Evolutionary conservation across 2,113 vertebrate species (phyloP).

Genomic region (Etheostoma spectabile): DNA sequence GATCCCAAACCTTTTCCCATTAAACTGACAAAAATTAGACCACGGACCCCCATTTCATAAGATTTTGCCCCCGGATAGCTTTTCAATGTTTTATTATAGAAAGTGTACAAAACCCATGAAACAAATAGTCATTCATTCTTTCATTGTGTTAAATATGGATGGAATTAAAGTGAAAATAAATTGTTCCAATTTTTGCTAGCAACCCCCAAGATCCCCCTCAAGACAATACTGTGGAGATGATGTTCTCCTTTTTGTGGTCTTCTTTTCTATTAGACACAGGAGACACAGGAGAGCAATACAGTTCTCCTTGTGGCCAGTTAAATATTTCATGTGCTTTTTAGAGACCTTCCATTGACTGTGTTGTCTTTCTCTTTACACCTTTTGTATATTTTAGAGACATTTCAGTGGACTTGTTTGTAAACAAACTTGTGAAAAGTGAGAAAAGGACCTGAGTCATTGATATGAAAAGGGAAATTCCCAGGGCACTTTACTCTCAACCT

Average conservation of each 20-base stretch:
- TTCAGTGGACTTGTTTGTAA: neutral
- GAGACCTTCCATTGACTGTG: neutral
- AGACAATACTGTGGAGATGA: neutral
- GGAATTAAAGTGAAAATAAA: no score
- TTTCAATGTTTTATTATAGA: no score
- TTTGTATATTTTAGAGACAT: neutral
- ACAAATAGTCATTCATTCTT: no score
- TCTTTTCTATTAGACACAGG: neutral
- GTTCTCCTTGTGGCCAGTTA: neutral
- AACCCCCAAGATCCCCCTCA: no score
- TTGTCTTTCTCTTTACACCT: neutral
- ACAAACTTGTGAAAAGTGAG: slow-evolving; percentile 2
- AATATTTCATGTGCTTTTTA: neutral
- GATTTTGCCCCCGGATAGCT: no score
- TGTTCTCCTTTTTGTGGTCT: slow-evolving; percentile 37
- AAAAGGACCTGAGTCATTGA: neutral
- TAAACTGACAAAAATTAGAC: no score
- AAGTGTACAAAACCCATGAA: no score
- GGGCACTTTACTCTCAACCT: slow-evolving; percentile 19
- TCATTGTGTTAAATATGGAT: no score
- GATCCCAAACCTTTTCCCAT: no score
- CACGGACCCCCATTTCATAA: no score
- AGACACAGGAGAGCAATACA: neutral
- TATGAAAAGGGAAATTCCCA: slow-evolving; percentile 14
- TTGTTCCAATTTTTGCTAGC: no score